Base-by-base conservation (phyloP, 2,113 vertebrate species). In the Gallinago media region DNA sequence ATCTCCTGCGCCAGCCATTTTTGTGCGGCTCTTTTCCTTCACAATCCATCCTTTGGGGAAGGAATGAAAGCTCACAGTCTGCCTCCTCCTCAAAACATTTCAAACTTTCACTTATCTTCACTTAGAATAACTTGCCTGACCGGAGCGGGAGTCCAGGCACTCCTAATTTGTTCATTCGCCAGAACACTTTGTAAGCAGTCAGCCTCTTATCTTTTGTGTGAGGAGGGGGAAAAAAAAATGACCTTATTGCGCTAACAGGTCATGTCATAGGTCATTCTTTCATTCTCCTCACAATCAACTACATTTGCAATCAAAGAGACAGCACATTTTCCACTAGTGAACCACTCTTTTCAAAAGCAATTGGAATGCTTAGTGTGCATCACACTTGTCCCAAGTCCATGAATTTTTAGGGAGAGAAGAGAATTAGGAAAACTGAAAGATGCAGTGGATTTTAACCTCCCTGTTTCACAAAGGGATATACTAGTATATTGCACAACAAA, bases 151-250 rank as follows among this genome's bases (percentile, higher is more conserved):
- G 92, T 92, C 89, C 84, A 71, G 86, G 88, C 95, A 72, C 85
- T 82, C 94, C 96, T 97, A 97, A 97, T 97, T 97, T 97, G 97
- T 97, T 96, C 89, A 78, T 97, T 94, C 97, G 94, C 94, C 95
- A 96, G 94, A 96, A 95, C 96, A 97, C 96, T 97, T 97, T 97
- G 97, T 97, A 97, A 97, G 96, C 95, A 96, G 96, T 96, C 95
- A 95, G 89, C 88, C 85, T 94, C 95, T 97, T 98, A 97, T 97
- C 97, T 97, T 95, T 97, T 95, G 89, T 97, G 91, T 80, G 92
- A 78, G 85, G 82, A 93, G 49, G 72, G 31, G 6, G 62, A 4
- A 56, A 75, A 91, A 96, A 75, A 91, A 96, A 93, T 94, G 94
- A 97, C 95, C 95, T 96, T 94, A 93, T 67, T 94, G 90, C 36